Percentiles rank a stretch among this genome's conserved stretches.
These are phyloP conservation scores for Diplazon laetatorius DNA, from an alignment of 2,888 invertebrate species.

Conservation along the genomic window DNA sequence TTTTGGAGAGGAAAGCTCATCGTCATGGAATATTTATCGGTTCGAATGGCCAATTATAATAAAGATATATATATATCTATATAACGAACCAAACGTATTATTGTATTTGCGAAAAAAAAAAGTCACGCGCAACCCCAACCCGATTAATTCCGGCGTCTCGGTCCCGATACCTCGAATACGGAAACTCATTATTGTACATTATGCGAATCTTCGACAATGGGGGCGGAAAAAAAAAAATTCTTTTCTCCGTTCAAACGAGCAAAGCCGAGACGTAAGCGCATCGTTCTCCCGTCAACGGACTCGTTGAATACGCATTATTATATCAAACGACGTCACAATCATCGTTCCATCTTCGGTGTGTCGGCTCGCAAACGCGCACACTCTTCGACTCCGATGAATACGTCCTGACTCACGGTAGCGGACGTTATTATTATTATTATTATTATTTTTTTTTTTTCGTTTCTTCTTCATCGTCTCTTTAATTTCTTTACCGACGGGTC, in stretches of 20 bases:
- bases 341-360: slow-evolving; percentile 41
- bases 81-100: slow-evolving; percentile 62
- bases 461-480: background rate
- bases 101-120: slow-evolving; percentile 58
- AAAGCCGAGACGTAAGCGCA: slow-evolving; percentile 35
- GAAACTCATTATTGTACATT: slow-evolving; percentile 73
- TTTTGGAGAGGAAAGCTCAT: background rate
- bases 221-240: background rate
- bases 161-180: slow-evolving; percentile 64
- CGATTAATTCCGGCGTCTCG: slow-evolving; percentile 11
- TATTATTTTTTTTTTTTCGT: too few species aligned
- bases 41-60: slow-evolving; percentile 39
- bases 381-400: slow-evolving; percentile 40
- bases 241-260: slow-evolving; percentile 52
- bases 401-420: background rate
- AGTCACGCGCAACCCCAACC: background rate
- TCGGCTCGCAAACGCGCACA: slow-evolving; percentile 45
- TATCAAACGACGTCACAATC: slow-evolving; percentile 13
- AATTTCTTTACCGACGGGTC: slow-evolving; percentile 19
- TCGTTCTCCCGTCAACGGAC: slow-evolving; percentile 56
- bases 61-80: too few species aligned
- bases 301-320: slow-evolving; percentile 67
- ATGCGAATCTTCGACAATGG: slow-evolving; percentile 67
- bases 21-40: slow-evolving; percentile 3
- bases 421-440: too few species aligned